Conservation (phyloP, 2,113 vertebrate genomes). For the Sula dactylatra region DNA sequence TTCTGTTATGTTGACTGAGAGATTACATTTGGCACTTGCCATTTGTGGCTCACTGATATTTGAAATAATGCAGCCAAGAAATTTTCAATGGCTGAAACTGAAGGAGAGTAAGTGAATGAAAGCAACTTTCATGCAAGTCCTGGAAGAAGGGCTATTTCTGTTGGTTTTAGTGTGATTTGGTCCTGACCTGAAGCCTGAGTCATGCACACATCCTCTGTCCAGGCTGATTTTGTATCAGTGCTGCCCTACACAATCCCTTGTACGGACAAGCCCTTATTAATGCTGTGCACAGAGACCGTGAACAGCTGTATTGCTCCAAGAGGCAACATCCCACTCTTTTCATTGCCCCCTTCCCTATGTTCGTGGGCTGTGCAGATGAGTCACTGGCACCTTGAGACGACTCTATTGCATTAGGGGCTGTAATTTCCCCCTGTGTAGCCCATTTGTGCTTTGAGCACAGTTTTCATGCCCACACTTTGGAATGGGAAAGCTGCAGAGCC, state of each 20-base stretch:
- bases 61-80: not conserved
- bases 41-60: not conserved
- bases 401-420: not conserved
- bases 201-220: not conserved
- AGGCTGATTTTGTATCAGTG: not conserved
- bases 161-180: not conserved
- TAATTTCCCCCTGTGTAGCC: not conserved
- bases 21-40: not conserved
- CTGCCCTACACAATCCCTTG: not conserved
- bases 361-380: not conserved
- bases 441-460: not conserved
- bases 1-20: not conserved
- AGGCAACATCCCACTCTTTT: not conserved
- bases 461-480: not conserved
- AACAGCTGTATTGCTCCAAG: not conserved
- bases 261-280: not conserved
- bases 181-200: not conserved
- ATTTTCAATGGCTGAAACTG: not conserved
- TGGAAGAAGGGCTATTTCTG: not conserved
- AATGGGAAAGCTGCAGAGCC: rapidly evolving
- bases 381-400: not conserved
- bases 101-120: not conserved
- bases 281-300: rapidly evolving
- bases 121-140: not conserved
- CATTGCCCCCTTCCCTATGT: not conserved